A percentile compares a stretch with the other conserved stretches of the same genome.
Conservation (phyloP, 2,113 vertebrate species). For the Hyaena hyaena region DNA sequence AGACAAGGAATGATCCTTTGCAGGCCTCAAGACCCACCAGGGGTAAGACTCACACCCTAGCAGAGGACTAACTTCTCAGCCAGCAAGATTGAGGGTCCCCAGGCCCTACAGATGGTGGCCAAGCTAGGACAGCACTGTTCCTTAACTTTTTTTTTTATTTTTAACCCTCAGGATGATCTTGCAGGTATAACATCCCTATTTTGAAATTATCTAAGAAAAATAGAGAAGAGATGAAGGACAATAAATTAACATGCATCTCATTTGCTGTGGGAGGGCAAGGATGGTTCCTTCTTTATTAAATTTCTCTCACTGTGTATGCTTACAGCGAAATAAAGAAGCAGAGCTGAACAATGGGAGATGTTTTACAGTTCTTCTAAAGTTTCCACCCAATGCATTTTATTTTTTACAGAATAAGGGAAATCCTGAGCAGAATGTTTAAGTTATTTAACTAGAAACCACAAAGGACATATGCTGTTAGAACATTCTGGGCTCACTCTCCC, state of each 20-base stretch:
- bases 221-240: not conserved
- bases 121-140: not conserved
- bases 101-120: not conserved
- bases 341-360: not conserved
- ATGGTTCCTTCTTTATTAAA: not conserved
- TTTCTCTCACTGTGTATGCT: not conserved
- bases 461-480: conserved; percentile 7
- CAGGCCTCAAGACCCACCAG: not conserved
- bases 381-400: not conserved
- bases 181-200: not conserved
- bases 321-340: not conserved
- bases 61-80: rapidly evolving
- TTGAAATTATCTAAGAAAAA: not conserved
- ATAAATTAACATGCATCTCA: not conserved
- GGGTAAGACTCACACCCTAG: rapidly evolving
- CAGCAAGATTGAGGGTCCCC: not conserved
- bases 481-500: not conserved
- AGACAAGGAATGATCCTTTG: rapidly evolving
- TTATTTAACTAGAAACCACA: conserved; percentile 58
- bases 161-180: not conserved
- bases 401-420: conserved; percentile 4
- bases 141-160: not conserved
- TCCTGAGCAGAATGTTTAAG: not conserved
- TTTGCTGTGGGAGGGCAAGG: not conserved
- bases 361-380: not conserved